A percentile compares a stretch with the other conserved stretches of the same genome.
Evolutionary conservation across 30 jellyfish, hydroid and myxozoan genomes (phyloP).

Genomic region (Nemopilema nomurai): DNA sequence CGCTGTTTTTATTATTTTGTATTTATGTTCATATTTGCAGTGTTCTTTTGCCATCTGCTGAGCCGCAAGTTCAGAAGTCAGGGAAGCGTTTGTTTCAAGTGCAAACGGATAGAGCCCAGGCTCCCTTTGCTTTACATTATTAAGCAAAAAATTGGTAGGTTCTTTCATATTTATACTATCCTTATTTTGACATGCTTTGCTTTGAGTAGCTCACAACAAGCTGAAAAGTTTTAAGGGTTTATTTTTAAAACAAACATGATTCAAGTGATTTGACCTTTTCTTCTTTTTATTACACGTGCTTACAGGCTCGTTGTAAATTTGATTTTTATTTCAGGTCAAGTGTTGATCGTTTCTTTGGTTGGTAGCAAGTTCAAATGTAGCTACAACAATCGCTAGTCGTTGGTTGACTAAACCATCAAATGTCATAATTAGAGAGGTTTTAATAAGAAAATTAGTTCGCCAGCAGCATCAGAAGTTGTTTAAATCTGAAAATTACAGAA

Average conservation of each 20-base stretch:
- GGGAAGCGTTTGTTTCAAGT: conserved; percentile 55
- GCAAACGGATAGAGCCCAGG: conserved; percentile 42
- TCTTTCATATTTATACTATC: no score
- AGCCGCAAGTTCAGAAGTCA: conserved; percentile 27
- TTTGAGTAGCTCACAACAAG: neutral
- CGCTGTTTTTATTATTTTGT: neutral
- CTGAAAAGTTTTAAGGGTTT: no score
- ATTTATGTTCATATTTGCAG: no score
- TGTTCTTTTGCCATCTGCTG: conserved; percentile 50
- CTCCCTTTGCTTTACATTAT: conserved; percentile 65
- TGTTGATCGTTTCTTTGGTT: neutral
- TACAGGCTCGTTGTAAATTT: no score
- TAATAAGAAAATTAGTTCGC: neutral
- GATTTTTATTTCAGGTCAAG: neutral
- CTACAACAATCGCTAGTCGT: neutral
- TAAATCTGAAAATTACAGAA: no score
- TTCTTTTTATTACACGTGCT: no score
- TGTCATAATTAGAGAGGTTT: neutral
- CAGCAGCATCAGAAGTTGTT: neutral
- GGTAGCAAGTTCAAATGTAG: neutral
- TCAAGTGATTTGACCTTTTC: no score
- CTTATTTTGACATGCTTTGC: neutral
- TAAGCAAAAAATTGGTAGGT: neutral
- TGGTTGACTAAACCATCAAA: neutral
- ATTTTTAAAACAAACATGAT: no score